Conservation (phyloP, 2,113 vertebrate species). For the Ondatra zibethicus region DNA sequence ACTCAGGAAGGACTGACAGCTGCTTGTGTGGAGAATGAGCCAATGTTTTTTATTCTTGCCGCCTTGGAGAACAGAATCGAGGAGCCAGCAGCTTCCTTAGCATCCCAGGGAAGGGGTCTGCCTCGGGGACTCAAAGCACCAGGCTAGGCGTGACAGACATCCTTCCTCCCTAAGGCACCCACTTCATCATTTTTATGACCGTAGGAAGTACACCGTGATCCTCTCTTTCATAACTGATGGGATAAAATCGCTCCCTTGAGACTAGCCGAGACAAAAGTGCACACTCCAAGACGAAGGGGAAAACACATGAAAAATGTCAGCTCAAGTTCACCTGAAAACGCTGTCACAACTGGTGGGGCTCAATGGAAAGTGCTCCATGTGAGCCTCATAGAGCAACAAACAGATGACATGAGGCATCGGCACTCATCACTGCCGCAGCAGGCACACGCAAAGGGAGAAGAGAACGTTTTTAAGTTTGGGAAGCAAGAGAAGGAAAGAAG, state of each 20-base stretch:
- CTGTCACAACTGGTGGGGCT: slow-evolving; percentile 19
- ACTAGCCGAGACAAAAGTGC: slow-evolving; percentile 11
- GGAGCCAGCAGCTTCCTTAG: not conserved
- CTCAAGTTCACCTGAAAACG: slow-evolving; percentile 25
- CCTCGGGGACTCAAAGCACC: not conserved
- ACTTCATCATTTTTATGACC: slow-evolving; percentile 62
- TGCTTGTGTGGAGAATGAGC: not conserved
- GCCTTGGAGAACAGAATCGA: not conserved
- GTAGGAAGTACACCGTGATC: slow-evolving; percentile 43
- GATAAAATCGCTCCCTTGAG: slow-evolving; percentile 30
- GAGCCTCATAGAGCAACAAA: slow-evolving; percentile 46
- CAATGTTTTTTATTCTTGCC: not conserved
- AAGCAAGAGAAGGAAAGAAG: slow-evolving; percentile 66
- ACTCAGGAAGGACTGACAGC: not conserved
- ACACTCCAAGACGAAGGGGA: not conserved
- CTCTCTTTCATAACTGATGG: slow-evolving; percentile 29
- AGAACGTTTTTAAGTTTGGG: slow-evolving; percentile 77
- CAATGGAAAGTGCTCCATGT: not conserved
- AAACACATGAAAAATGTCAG: slow-evolving; percentile 36
- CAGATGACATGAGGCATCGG: slow-evolving; percentile 59
- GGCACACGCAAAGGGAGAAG: not conserved
- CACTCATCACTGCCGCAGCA: slow-evolving; percentile 43
- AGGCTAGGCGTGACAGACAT: not conserved
- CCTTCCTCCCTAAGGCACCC: not conserved
- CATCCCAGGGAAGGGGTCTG: not conserved